A percentile compares a stretch with the other conserved stretches of the same genome.
These are phyloP conservation scores for Coelopa frigida DNA, from an alignment of 1,140 invertebrate genomes.

Conservation along the genomic window DNA sequence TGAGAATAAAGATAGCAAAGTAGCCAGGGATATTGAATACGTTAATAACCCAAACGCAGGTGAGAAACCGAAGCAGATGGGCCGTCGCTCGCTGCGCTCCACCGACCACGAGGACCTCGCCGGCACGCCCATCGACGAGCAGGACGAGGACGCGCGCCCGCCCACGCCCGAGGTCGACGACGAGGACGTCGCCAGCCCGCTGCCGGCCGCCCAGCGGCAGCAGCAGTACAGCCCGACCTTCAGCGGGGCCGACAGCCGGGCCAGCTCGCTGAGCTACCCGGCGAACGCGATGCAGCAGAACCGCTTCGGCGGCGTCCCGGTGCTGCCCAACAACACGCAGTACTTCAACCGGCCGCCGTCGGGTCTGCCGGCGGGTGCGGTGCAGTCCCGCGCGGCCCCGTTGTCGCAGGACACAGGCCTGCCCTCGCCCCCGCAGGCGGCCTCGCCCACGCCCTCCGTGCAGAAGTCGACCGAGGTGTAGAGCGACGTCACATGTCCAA, in stretches of 20 bases:
- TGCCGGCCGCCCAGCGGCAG: slow-evolving; percentile 15
- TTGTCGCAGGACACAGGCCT: slow-evolving; percentile 38
- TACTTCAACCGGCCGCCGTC: slow-evolving; percentile 35
- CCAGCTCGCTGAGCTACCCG: slow-evolving; percentile 33
- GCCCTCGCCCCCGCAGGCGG: slow-evolving; percentile 35
- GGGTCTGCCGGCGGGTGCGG: slow-evolving; percentile 15
- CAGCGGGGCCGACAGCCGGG: slow-evolving; percentile 36
- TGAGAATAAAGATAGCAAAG: slow-evolving; percentile 50
- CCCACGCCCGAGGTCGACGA: slow-evolving; percentile 37
- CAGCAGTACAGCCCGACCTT: slow-evolving; percentile 43
- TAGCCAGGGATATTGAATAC: slow-evolving; percentile 53
- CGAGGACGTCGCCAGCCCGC: slow-evolving; percentile 29
- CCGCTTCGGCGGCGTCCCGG: slow-evolving; percentile 38
- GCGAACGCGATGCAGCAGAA: slow-evolving; percentile 29
- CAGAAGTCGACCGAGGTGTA: slow-evolving; percentile 44
- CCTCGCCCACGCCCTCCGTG: slow-evolving; percentile 37
- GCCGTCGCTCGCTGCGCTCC: slow-evolving; percentile 46
- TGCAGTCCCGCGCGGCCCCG: slow-evolving; percentile 8
- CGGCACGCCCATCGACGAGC: slow-evolving; percentile 17
- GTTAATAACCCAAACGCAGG: slow-evolving; percentile 41
- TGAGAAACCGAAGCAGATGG: slow-evolving; percentile 46
- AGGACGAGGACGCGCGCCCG: slow-evolving; percentile 35
- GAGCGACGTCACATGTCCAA: no score
- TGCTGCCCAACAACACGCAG: slow-evolving; percentile 34
- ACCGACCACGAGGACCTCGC: slow-evolving; percentile 43